These are phyloP conservation scores for Oscheius myriophilus DNA, from an alignment of 2,888 invertebrate genomes.

Conservation along the genomic window DNA sequence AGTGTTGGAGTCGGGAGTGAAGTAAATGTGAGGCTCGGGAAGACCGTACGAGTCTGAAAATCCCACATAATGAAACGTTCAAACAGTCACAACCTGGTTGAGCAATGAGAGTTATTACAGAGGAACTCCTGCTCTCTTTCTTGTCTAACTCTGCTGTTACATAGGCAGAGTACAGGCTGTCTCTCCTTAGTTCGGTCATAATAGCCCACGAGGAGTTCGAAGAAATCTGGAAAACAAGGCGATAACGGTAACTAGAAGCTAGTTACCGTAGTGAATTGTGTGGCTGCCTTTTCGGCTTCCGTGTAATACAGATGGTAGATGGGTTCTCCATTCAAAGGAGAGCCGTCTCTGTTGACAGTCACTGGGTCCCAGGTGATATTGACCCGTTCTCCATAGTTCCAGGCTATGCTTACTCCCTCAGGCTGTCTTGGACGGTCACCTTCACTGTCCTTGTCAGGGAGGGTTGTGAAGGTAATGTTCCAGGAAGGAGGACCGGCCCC, in stretches of 20 bases:
- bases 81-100: slow-evolving; percentile 32
- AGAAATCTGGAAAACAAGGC: slow-evolving; percentile 10
- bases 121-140: slow-evolving; percentile 41
- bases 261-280: slow-evolving; percentile 34
- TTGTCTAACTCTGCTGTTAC: slow-evolving; percentile 46
- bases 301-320: slow-evolving; percentile 51
- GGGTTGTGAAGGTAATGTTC: slow-evolving; percentile 53
- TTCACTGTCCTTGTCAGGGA: slow-evolving; percentile 28
- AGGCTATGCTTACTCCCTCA: slow-evolving; percentile 41
- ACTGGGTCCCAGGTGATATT: slow-evolving; percentile 55
- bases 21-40: slow-evolving; percentile 45
- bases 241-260: not conserved
- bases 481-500: slow-evolving; percentile 50
- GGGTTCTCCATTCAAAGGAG: slow-evolving; percentile 22
- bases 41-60: slow-evolving; percentile 46
- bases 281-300: slow-evolving; percentile 40
- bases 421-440: slow-evolving; percentile 46
- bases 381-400: slow-evolving; percentile 53
- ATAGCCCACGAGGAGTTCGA: slow-evolving; percentile 48
- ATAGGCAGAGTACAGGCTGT: slow-evolving; percentile 49
- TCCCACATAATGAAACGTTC: not conserved
- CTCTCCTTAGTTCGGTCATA: slow-evolving; percentile 40
- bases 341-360: slow-evolving; percentile 31
- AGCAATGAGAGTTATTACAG: slow-evolving; percentile 53
- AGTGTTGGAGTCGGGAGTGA: slow-evolving; percentile 40